These are phyloP conservation scores for Dromiciops gliroides DNA, from an alignment of 2,113 vertebrate genomes.

Conservation along the genomic window DNA sequence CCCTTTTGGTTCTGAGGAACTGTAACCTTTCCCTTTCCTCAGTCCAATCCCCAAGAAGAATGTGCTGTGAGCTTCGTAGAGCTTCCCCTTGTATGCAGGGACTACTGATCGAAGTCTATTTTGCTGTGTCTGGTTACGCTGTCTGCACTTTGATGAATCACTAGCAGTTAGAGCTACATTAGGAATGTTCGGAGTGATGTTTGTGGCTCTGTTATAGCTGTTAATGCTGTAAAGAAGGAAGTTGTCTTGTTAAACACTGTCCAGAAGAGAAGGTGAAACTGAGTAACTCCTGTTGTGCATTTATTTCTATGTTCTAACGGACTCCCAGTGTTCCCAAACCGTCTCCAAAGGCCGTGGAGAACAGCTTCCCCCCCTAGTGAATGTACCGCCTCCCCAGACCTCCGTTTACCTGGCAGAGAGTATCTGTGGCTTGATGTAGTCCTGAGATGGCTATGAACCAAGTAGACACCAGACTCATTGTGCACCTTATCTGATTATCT, in stretches of 20 bases:
- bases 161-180: constrained; percentile 70
- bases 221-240: constrained; percentile 59
- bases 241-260: constrained; percentile 72
- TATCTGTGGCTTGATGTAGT: constrained; percentile 56
- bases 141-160: constrained; percentile 81
- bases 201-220: constrained; percentile 39
- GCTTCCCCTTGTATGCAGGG: constrained; percentile 70
- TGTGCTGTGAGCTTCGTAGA: constrained; percentile 64
- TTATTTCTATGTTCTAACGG: constrained; percentile 73
- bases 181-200: constrained; percentile 22
- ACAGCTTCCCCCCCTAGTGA: constrained; percentile 32
- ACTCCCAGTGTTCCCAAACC: constrained; percentile 51
- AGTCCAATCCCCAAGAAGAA: constrained; percentile 54
- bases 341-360: constrained; percentile 50
- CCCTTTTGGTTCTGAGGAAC: constrained; percentile 63
- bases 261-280: constrained; percentile 64
- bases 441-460: constrained; percentile 67
- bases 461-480: not conserved
- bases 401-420: constrained; percentile 52
- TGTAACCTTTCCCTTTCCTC: constrained; percentile 65
- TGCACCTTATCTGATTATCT: constrained; percentile 79
- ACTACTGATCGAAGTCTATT: constrained; percentile 68
- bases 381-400: constrained; percentile 57
- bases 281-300: constrained; percentile 59
- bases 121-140: constrained; percentile 79